These are phyloP conservation scores for Bufo bufo DNA, from an alignment of 2,113 vertebrate genomes.

Conservation along the genomic window DNA sequence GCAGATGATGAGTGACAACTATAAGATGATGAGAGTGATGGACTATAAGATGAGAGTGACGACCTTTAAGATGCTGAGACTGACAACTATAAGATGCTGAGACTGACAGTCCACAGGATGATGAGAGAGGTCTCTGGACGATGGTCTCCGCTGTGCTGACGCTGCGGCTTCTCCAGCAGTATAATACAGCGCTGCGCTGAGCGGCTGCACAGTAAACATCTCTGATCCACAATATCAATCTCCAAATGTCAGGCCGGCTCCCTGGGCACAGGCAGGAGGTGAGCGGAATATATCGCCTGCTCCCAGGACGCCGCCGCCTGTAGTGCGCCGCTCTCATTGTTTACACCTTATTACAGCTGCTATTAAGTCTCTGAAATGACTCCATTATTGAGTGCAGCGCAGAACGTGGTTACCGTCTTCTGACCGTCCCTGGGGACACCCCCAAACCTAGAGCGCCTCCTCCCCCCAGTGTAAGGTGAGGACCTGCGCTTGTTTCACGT, in stretches of 20 bases:
- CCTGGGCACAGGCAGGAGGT: background rate
- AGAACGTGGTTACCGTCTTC: background rate
- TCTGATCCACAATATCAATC: conserved; percentile 38
- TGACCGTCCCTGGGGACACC: background rate
- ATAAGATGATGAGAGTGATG: background rate
- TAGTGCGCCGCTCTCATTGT: background rate
- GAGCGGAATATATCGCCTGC: background rate
- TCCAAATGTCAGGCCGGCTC: conserved; percentile 21
- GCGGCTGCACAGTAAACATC: conserved; percentile 1
- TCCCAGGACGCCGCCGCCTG: background rate
- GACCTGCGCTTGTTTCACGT: conserved; percentile 32
- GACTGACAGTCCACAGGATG: background rate
- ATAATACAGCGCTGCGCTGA: background rate
- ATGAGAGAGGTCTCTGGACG: too few relatives aligned
- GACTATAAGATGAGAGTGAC: background rate
- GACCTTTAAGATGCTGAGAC: background rate
- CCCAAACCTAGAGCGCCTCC: background rate
- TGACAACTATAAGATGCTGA: background rate
- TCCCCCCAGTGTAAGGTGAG: conserved; percentile 14
- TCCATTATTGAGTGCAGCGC: conserved; percentile 21
- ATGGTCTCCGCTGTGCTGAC: too few relatives aligned
- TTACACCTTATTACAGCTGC: conserved; percentile 43
- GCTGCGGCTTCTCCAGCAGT: background rate
- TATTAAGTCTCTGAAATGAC: conserved; percentile 45
- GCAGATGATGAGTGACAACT: background rate